A percentile compares a stretch with the other conserved stretches of the same genome.
Conservation (phyloP, 2,888 invertebrate genomes). For the Acrobasis consociella region DNA sequence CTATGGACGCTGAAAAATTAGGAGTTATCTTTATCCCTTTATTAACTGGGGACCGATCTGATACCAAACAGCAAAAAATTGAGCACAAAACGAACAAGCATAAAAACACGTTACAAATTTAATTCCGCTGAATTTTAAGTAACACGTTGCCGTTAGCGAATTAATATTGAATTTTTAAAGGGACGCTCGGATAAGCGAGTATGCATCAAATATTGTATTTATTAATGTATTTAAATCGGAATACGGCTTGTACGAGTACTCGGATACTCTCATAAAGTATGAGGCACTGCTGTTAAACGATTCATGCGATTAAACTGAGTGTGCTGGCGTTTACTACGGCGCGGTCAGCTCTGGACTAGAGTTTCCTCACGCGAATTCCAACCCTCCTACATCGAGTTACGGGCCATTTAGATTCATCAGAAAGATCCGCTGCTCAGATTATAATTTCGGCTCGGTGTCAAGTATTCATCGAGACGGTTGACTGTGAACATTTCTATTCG, state of each 20-base stretch:
- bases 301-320: conserved; percentile 40
- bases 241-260: conserved; percentile 47
- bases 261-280: conserved; percentile 56
- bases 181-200: conserved; percentile 53
- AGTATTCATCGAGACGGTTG: conserved; percentile 23
- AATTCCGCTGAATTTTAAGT: conserved; percentile 50
- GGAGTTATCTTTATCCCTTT: neutral
- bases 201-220: conserved; percentile 57
- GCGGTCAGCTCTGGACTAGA: conserved; percentile 7
- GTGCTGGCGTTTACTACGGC: conserved; percentile 11
- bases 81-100: conserved; percentile 9
- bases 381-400: neutral
- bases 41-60: conserved; percentile 6
- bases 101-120: conserved; percentile 36
- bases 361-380: neutral
- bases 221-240: conserved; percentile 59
- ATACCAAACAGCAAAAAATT: conserved; percentile 8
- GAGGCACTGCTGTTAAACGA: conserved; percentile 41
- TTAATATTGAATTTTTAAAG: conserved; percentile 63
- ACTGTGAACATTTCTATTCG: conserved; percentile 22
- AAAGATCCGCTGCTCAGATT: conserved; percentile 18
- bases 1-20: neutral
- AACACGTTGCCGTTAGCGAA: conserved; percentile 48
- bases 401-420: neutral
- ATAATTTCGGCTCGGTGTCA: conserved; percentile 24